Evolutionary conservation across 2,888 invertebrate species (phyloP), one percentile per base, ranked within the genome.

Genomic region (Podabrus alpinus): DNA sequence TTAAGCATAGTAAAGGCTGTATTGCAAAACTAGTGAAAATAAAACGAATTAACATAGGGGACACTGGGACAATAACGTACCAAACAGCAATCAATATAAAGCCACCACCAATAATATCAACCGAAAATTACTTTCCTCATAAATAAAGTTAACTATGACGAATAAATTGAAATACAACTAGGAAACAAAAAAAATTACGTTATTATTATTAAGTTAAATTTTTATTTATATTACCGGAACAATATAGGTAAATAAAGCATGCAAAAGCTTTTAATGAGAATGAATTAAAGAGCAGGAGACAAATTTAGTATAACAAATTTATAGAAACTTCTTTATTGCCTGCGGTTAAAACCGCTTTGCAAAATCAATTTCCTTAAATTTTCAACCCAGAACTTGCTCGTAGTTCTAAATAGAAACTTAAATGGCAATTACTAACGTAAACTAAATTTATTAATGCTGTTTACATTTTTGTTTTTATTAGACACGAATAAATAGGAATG

Each of bases 371-470:
- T 45, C 29, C 17, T 15, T 45, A 68, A 68, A 45, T 45, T 45
- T 68, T 45, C 45, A n/a, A n/a, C 45, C 19, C 17, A 25, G 19
- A 68, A 68, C 45, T 68, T 68, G 15, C 45, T 24, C 67, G 29
- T 15, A 29, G 24, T 13, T 17, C 10, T 24, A 29, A 67, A 67
- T 67, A 68, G 67, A 13, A 68, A 45, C 45, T 68, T 68, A 68
- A 68, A 16, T 17, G 16, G 67, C 67, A 68, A 68, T 68, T 68
- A 68, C 45, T 68, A 68, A 68, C 16, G 17, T 10, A 17, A 29
- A 45, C 67, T 45, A 68, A 68, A 29, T 68, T 68, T 68, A 68
- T 17, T 29, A 68, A 67, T 67, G 45, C n/a, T 45, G 45, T 45
- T 45, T 45, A n/a, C n/a, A 45, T n/a, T 45, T 45, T n/a, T 45